Evolutionary conservation across 1,140 invertebrate genomes (phyloP), one percentile per base, ranked within the genome.

Genomic region (Philaenus spumarius): DNA sequence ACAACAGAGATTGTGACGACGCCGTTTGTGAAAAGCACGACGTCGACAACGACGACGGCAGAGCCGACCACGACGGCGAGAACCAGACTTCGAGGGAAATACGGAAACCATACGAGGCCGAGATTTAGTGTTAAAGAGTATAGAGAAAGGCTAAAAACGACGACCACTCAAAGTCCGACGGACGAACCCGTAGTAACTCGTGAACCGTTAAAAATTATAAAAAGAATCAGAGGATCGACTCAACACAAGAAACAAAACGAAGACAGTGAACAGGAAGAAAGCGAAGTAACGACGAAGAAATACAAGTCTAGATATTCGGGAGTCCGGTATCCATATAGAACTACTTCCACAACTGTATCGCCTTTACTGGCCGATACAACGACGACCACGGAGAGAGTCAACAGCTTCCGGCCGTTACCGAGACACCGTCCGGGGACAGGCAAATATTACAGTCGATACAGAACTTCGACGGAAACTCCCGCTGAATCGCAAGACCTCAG

Each of bases 81-180:
- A 6, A 39, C 46, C 23, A 52, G 55, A 34, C 11, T 59, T 11
- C 64, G 62, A 34, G 62, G 55, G n/a, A 65, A 65, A 47, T 64
- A 65, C 51, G 62, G 60, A 3, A 66, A 62, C 51, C 54, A 60
- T 14, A 61, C 64, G 0, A 59, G 67, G 50, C 67, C 67, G 17
- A 46, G 67, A 47, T 68, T 68, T 51, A 68, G 67, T 39, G 64
- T 68, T 17, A 68, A 78, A 60, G 75, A 78, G 47, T 78, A 78
- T 63, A 75, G 74, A 62, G 75, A 68, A 17, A 66, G 73, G 1
- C 56, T 76, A 54, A 74, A 74, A 39, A 69, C 60, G 14, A 68
- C 72, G 2, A 51, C 68, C 0, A 59, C 67, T 0, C 53, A 63
- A 1, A 23, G 62, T 64, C 46, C 54, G 6, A 24, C 30, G 7